Base-by-base conservation (phyloP, 1,140 invertebrate species). In the Phocides pigmalion region DNA sequence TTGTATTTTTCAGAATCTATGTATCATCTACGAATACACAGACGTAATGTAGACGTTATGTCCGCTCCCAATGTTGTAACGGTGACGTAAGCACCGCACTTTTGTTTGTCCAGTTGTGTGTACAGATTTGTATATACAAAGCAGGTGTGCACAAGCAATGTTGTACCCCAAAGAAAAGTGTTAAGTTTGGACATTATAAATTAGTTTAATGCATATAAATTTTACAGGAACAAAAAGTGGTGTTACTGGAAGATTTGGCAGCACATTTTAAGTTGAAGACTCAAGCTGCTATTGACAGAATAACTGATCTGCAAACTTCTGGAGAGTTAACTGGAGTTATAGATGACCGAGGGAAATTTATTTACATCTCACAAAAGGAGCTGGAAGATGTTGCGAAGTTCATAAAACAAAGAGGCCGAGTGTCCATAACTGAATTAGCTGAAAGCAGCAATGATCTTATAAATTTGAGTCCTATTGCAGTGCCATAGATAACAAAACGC, bases 291-390 rank as follows among this genome's bases (percentile, higher is more conserved):
- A 96, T 98, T 74, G 95, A 97, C 70, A 94, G 98, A 69, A 95
- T 99, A 56, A 95, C 97, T 66, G 95, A 96, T 44, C 93, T 99
- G 20, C 96, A 98, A 76, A 92, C 94, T 4, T 94, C 96, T 71
- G 97, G 96, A 37, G 93, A 92, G 41, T 89, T 98, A 9, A 97
- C 96, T 17, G 99, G 99, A 9, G 98, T 99, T 2, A 97, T 99
- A 76, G 99, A 99, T 85, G 99, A 99, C 85, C 93, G 99, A 72
- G 99, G 99, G 17, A 99, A 99, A 92, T 99, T 99, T 83, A 99
- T 99, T 76, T 99, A 98, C 82, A 98, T 99, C 37, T 98, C 98
- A 0, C 93, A 95, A 73, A 94, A 96, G 32, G 99, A 99, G 89
- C 92, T 99, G 47, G 94, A 97, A 74, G 95, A 96, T 66, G 97